A percentile compares a stretch with the other conserved stretches of the same genome.
Evolutionary conservation across 2,113 vertebrate genomes (phyloP).

Genomic region (Willisornis vidua): DNA sequence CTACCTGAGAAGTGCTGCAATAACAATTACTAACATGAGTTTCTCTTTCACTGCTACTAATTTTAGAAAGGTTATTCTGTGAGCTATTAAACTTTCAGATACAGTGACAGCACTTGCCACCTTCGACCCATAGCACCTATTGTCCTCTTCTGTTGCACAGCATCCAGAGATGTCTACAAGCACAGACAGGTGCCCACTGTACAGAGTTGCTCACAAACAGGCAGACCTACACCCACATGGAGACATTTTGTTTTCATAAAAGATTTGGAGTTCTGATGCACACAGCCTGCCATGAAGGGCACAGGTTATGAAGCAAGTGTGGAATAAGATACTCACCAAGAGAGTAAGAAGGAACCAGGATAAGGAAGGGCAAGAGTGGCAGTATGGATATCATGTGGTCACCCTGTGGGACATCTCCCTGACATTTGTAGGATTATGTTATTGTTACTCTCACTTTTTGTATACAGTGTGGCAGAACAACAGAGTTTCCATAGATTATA

Average conservation of each 20-base stretch:
- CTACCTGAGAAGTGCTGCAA: not conserved
- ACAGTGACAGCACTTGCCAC: not conserved
- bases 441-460: slow-evolving; percentile 12
- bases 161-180: not conserved
- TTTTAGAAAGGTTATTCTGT: not conserved
- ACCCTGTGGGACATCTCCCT: not conserved
- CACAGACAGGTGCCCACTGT: fast-evolving
- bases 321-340: not conserved
- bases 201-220: not conserved
- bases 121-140: not conserved
- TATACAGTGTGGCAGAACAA: not conserved
- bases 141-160: not conserved
- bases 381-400: not conserved
- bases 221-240: fast-evolving
- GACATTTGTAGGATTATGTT: not conserved
- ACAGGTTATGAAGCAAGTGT: not conserved
- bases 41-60: not conserved
- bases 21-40: not conserved
- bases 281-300: not conserved
- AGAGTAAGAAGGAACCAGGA: not conserved
- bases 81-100: not conserved
- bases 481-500: not conserved
- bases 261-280: not conserved
- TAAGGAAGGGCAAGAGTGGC: not conserved
- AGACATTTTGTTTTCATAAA: not conserved